phyloP scores from a whole-genome alignment of 2,888 invertebrate genomes.

The Dryobota labecula region DNA sequence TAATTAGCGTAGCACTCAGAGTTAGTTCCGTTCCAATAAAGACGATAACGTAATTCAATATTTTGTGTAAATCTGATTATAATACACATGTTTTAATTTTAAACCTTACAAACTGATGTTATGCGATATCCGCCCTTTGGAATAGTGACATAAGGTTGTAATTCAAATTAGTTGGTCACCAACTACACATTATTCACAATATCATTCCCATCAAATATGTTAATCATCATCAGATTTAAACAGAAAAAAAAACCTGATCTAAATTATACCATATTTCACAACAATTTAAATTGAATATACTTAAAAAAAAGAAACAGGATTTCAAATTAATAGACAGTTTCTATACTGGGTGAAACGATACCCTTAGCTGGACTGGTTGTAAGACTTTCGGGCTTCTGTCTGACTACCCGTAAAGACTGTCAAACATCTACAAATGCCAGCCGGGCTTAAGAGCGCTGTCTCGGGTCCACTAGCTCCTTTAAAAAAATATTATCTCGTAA shows the following conservation, averaged over 20 bases:
- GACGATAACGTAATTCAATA: constrained; percentile 9
- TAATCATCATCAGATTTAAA: background rate
- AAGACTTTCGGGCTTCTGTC: too few species aligned
- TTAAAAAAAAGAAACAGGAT: too few species aligned
- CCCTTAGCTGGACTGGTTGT: too few species aligned
- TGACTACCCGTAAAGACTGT: too few species aligned
- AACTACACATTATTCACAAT: background rate
- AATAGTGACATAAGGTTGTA: background rate
- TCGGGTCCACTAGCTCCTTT: too few species aligned
- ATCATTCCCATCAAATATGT: constrained; percentile 7
- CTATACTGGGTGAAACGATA: too few species aligned
- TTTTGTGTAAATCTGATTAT: background rate
- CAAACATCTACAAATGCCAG: too few species aligned
- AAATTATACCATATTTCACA: background rate
- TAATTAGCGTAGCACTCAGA: constrained; percentile 3
- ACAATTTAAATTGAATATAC: background rate
- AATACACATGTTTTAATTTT: background rate
- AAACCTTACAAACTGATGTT: background rate
- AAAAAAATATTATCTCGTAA: too few species aligned
- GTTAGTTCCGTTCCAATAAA: constrained; percentile 15
- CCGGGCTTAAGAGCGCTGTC: too few species aligned
- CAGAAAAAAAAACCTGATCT: constrained; percentile 2
- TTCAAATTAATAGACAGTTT: too few species aligned
- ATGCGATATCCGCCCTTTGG: background rate
- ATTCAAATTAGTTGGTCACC: background rate